These are phyloP conservation scores for Cryptotermes secundus DNA, from an alignment of 1,140 invertebrate species.

Conservation along the genomic window DNA sequence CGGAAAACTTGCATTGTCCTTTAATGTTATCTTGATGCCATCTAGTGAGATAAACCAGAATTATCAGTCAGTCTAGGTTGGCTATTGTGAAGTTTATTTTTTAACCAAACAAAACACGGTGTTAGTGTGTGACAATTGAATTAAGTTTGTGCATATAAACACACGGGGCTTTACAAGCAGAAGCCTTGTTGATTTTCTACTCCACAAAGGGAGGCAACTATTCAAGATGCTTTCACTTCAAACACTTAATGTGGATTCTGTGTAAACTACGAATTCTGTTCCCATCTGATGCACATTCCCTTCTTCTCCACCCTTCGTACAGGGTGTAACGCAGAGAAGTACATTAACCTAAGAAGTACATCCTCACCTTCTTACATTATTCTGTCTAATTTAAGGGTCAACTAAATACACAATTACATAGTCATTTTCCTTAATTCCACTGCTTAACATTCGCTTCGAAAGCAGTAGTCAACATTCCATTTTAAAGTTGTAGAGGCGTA, in stretches of 20 bases:
- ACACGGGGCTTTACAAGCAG: not conserved
- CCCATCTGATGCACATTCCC: not conserved
- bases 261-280: constrained; percentile 12
- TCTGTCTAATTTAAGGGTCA: too few relatives aligned
- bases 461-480: too few relatives aligned
- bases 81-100: constrained; percentile 5
- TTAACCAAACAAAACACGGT: not conserved
- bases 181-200: constrained; percentile 11
- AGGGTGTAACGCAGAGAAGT: not conserved
- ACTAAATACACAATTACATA: too few relatives aligned
- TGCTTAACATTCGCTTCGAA: too few relatives aligned
- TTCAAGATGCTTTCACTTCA: constrained; percentile 12
- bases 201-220: not conserved
- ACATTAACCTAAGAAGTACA: not conserved
- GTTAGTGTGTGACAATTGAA: constrained; percentile 12
- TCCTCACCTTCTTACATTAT: too few relatives aligned
- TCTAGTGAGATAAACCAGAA: not conserved
- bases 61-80: not conserved
- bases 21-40: not conserved
- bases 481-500: too few relatives aligned
- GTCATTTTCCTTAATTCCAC: too few relatives aligned
- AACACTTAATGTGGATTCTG: constrained; percentile 19
- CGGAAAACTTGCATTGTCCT: not conserved
- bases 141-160: constrained; percentile 3
- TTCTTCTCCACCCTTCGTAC: not conserved